Base-by-base conservation (phyloP, 1,140 invertebrate genomes). In the Parapsyche elsis region DNA sequence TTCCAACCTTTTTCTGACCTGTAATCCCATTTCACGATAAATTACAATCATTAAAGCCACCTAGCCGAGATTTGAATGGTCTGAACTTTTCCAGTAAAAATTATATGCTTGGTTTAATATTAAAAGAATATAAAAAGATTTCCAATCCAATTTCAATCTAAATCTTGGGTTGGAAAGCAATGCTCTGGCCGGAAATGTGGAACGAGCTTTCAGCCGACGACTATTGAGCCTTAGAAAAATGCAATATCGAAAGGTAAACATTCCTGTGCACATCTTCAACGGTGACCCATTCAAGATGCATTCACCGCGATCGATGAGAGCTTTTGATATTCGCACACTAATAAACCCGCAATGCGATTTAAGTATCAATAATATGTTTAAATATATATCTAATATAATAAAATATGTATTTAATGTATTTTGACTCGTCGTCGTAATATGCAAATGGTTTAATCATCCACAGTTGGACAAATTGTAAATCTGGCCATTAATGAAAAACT, bases 171-270 rank as follows among this genome's bases (percentile, higher is more conserved):
- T 16, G 19, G 14, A 57, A 57, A 21, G 19, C 53, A 4, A 57
- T 1, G 1, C 53, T n/a, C 14, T 57, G 10, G 10, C 14, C 53
- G 19, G 1, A 57, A 16, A 10, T n/a, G 14, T 57, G 53, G 19
- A 10, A 21, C 53, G 53, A 10, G 5, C 61, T 23, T 67, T 67
- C 21, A 10, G 19, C 19, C 5, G 24, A 67, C 24, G 53, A 4
- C 53, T 57, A 57, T 57, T 57, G 53, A 57, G 21, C 14, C 5
- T 70, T 70, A 38, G 64, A 46, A 73, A 73, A 73, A 73, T 73
- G 70, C 70, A 73, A 73, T 73, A 73, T 73, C 70, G 70, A 19
- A 38, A 38, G 70, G 70, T 73, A 73, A 73, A 73, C 70, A 73
- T 19, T 19, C 44, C 26, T 24, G 30, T 38, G 30, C 30, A 38